Conservation (phyloP, 2,888 invertebrate genomes). For the Brachyptera risi region DNA sequence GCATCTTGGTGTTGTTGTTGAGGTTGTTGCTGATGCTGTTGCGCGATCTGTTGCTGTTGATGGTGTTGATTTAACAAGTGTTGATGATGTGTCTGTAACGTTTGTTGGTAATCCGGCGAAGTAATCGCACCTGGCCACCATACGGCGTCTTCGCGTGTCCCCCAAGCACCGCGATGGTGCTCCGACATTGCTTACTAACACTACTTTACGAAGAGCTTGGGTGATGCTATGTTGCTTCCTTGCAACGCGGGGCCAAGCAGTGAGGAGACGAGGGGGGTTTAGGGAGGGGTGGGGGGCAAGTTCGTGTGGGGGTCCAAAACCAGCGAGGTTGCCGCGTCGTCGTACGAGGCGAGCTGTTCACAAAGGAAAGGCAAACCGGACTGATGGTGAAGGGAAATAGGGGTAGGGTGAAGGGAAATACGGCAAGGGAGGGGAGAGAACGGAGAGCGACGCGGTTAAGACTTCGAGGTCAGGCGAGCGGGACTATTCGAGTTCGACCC, state of each 20-base stretch:
- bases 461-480: conserved; percentile 47
- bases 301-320: conserved; percentile 13
- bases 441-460: conserved; percentile 39
- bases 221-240: background rate
- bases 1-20: conserved; percentile 49
- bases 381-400: conserved; percentile 29
- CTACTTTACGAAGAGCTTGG: conserved; percentile 28
- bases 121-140: conserved; percentile 55
- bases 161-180: conserved; percentile 61
- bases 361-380: conserved; percentile 42
- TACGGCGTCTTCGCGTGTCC: conserved; percentile 54
- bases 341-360: conserved; percentile 38
- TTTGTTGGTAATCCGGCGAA: conserved; percentile 51
- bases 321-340: conserved; percentile 18
- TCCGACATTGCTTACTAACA: conserved; percentile 52
- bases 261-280: background rate
- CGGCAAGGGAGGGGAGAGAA: conserved; percentile 39
- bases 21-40: conserved; percentile 48
- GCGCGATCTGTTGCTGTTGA: conserved; percentile 36
- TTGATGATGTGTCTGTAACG: conserved; percentile 49
- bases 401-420: conserved; percentile 17
- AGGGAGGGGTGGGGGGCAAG: conserved; percentile 12
- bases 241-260: conserved; percentile 5
- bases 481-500: no score
- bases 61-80: conserved; percentile 49